Percentiles rank a stretch among this genome's conserved stretches.
phyloP scores from a whole-genome alignment of 2,797 vertebrate species.

The Podarcis lilfordi region DNA sequence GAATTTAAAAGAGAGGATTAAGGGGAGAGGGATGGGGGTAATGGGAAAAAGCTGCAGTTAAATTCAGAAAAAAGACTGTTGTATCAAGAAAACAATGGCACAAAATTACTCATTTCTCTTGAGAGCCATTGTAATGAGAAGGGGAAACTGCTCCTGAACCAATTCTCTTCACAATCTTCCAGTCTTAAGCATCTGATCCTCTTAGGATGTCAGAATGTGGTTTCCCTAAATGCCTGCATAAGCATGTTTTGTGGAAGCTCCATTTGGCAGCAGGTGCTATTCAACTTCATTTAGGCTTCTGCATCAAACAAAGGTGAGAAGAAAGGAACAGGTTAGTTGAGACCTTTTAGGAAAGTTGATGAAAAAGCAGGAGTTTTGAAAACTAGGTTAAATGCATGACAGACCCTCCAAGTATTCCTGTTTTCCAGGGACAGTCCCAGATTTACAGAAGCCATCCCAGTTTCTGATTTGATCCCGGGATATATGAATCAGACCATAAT shows the following conservation, averaged over 20 bases:
- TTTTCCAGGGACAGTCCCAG: too few relatives aligned
- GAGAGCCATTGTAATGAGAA: conserved; percentile 69
- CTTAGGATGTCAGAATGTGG: conserved; percentile 63
- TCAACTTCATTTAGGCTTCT: conserved; percentile 57
- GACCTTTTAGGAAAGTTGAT: conserved; percentile 67
- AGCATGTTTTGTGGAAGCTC: conserved; percentile 59
- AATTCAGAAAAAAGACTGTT: conserved; percentile 62
- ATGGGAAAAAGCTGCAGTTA: conserved; percentile 40
- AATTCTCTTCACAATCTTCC: conserved; percentile 65
- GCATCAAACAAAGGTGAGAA: conserved; percentile 59
- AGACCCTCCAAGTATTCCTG: too few relatives aligned
- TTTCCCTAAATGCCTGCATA: conserved; percentile 63
- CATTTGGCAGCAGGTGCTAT: conserved; percentile 63
- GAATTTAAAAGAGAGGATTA: conserved; percentile 63
- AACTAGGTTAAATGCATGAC: conserved; percentile 78
- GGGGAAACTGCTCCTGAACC: conserved; percentile 62
- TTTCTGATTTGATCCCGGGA: background rate
- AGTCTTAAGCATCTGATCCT: conserved; percentile 68
- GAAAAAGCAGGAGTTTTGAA: conserved; percentile 72
- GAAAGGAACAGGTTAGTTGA: conserved; percentile 53
- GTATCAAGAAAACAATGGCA: conserved; percentile 72
- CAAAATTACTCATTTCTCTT: conserved; percentile 72
- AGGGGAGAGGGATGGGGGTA: conserved; percentile 33
- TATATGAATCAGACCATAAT: background rate
- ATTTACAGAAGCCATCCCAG: too few relatives aligned